Evolutionary conservation across 2,888 invertebrate genomes (phyloP).

Genomic region (Venusia cambrica): DNA sequence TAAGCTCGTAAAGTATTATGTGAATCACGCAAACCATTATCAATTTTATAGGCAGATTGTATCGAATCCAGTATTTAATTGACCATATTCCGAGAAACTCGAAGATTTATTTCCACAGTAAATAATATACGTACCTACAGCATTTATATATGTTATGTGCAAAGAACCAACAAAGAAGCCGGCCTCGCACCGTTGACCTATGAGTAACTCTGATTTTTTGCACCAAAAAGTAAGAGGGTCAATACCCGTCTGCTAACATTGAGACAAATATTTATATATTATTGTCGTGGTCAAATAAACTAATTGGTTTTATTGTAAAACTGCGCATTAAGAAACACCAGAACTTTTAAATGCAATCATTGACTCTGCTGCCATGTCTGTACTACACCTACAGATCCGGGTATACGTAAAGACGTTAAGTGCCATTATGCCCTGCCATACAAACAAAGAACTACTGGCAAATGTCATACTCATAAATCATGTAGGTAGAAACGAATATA

Average conservation of each 20-base stretch:
- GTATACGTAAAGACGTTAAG: no score
- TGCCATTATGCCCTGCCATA: no score
- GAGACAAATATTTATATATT: conserved; percentile 24
- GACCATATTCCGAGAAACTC: conserved; percentile 28
- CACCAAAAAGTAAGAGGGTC: conserved; percentile 29
- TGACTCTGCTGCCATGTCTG: no score
- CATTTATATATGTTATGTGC: conserved; percentile 38
- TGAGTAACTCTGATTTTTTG: conserved; percentile 49
- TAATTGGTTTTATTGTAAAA: conserved; percentile 9
- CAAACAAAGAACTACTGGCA: no score
- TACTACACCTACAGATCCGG: no score
- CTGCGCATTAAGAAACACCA: conserved; percentile 5
- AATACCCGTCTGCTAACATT: conserved; percentile 31
- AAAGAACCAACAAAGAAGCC: conserved; percentile 42
- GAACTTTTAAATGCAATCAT: neutral
- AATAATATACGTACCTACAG: conserved; percentile 37
- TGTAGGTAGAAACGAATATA: no score
- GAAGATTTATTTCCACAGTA: conserved; percentile 38
- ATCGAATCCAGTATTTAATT: conserved; percentile 18
- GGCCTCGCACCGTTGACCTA: conserved; percentile 68
- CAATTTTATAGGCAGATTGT: conserved; percentile 8
- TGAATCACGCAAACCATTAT: conserved; percentile 4
- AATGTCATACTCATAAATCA: no score
- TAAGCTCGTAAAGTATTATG: no score
- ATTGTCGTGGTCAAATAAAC: conserved; percentile 18